phyloP scores from a whole-genome alignment of 2,113 vertebrate genomes.

The Indicator maculatus region DNA sequence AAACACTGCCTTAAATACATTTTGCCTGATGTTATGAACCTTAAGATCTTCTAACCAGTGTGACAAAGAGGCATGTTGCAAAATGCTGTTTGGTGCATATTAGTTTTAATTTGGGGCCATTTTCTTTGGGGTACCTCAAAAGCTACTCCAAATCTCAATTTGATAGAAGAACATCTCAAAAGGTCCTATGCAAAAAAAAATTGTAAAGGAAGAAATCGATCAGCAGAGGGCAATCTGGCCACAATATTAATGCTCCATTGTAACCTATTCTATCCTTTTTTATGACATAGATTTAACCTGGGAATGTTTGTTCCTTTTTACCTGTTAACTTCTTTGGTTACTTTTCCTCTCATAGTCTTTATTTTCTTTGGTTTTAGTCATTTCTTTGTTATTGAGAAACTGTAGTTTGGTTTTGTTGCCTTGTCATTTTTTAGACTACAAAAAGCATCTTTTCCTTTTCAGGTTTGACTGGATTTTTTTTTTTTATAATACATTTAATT shows the following conservation, averaged over 20 bases:
- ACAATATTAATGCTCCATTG: neutral
- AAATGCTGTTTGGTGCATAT: neutral
- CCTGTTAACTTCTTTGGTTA: neutral
- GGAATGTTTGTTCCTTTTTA: neutral
- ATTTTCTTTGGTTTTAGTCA: neutral
- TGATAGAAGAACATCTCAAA: neutral
- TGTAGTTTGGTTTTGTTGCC: neutral
- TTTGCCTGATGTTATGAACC: neutral
- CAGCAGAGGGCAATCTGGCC: conserved; percentile 36
- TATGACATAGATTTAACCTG: neutral
- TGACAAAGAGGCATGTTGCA: neutral
- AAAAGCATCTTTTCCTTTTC: neutral
- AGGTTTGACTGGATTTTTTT: neutral
- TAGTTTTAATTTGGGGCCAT: neutral
- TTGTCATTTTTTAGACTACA: neutral
- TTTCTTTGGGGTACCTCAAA: neutral
- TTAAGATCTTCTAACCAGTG: neutral
- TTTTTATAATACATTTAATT: neutral
- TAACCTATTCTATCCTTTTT: too few species aligned
- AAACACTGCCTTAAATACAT: neutral
- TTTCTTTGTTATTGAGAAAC: neutral
- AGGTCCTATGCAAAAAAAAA: neutral
- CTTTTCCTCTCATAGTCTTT: neutral
- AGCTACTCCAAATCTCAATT: neutral
- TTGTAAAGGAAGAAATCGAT: neutral